A percentile compares a stretch with the other conserved stretches of the same genome.
Evolutionary conservation across 2,888 invertebrate genomes (phyloP).

Genomic region (Tachystola acroxantha): DNA sequence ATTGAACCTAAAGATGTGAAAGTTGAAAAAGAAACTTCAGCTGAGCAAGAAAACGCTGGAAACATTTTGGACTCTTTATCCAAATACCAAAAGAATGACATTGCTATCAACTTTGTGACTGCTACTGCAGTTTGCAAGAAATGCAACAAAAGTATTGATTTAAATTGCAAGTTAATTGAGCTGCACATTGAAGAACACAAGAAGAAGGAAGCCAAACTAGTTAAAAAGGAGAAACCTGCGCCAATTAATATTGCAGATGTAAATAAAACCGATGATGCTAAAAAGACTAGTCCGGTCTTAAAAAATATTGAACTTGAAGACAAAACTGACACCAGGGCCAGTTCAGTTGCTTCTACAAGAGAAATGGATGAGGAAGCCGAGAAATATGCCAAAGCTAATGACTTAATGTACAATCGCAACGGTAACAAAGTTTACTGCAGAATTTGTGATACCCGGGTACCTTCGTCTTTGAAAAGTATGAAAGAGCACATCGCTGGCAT

Average conservation of each 20-base stretch:
- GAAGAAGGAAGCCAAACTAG: slow-evolving; percentile 7
- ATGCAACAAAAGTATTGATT: slow-evolving; percentile 22
- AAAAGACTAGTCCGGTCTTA: slow-evolving; percentile 7
- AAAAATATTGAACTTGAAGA: slow-evolving; percentile 7
- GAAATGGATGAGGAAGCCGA: slow-evolving; percentile 14
- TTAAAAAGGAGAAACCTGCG: slow-evolving; percentile 8
- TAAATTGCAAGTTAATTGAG: slow-evolving; percentile 18
- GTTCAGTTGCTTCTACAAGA: slow-evolving; percentile 5
- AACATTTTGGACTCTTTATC: slow-evolving; percentile 8
- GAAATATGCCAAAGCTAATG: slow-evolving; percentile 18
- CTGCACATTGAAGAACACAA: slow-evolving; percentile 26
- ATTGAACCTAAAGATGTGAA: too few relatives aligned
- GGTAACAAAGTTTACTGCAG: slow-evolving; percentile 19
- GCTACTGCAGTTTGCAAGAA: slow-evolving; percentile 27
- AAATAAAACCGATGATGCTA: not conserved
- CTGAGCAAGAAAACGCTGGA: not conserved
- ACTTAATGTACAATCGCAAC: slow-evolving; percentile 10
- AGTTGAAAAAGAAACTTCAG: not conserved
- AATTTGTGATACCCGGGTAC: slow-evolving; percentile 19
- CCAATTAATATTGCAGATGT: not conserved
- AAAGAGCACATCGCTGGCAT: slow-evolving; percentile 20
- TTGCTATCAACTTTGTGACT: slow-evolving; percentile 28
- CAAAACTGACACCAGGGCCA: slow-evolving; percentile 3
- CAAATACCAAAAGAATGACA: slow-evolving; percentile 28
- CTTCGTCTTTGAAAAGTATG: slow-evolving; percentile 17